These are phyloP conservation scores for Sternarchorhynchus goeldii DNA, from an alignment of 2,797 vertebrate species.

Conservation along the genomic window DNA sequence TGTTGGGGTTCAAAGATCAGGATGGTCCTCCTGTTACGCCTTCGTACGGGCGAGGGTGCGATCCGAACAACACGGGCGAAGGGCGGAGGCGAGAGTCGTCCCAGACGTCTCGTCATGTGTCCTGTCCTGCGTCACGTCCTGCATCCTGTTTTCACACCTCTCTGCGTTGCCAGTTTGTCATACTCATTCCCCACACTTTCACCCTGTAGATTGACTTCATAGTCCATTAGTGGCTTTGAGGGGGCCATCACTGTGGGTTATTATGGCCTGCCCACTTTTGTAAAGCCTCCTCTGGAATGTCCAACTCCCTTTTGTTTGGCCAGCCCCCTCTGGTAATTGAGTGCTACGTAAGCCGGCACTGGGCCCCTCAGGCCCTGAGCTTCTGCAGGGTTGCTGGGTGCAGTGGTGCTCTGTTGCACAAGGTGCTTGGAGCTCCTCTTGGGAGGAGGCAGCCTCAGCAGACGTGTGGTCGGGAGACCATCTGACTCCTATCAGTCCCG, in stretches of 20 bases:
- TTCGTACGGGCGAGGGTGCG: conserved; percentile 67
- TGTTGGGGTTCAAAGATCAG: conserved; percentile 70
- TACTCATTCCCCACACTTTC: conserved; percentile 65
- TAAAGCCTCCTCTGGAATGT: no score
- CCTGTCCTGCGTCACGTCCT: no score
- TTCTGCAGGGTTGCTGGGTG: conserved; percentile 21
- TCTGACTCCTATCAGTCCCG: conserved; percentile 46
- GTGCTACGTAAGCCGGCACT: conserved; percentile 18
- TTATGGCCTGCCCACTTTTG: no score
- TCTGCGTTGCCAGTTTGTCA: conserved; percentile 62
- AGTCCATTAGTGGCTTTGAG: conserved; percentile 54
- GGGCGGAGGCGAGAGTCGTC: conserved; percentile 61
- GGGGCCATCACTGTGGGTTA: conserved; percentile 8
- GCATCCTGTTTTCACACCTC: conserved; percentile 60
- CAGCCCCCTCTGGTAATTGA: conserved; percentile 36
- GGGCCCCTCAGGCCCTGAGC: conserved; percentile 1
- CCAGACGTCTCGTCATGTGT: no score
- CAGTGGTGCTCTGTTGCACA: conserved; percentile 47
- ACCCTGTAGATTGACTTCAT: conserved; percentile 62
- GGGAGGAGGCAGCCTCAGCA: conserved; percentile 45
- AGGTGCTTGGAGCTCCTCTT: conserved; percentile 53
- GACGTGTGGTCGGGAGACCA: conserved; percentile 50
- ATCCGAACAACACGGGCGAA: conserved; percentile 69
- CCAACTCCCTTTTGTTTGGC: no score
- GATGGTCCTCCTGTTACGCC: conserved; percentile 73